phyloP scores from a whole-genome alignment of 2,113 vertebrate species.

The Eurystomus gularis region DNA sequence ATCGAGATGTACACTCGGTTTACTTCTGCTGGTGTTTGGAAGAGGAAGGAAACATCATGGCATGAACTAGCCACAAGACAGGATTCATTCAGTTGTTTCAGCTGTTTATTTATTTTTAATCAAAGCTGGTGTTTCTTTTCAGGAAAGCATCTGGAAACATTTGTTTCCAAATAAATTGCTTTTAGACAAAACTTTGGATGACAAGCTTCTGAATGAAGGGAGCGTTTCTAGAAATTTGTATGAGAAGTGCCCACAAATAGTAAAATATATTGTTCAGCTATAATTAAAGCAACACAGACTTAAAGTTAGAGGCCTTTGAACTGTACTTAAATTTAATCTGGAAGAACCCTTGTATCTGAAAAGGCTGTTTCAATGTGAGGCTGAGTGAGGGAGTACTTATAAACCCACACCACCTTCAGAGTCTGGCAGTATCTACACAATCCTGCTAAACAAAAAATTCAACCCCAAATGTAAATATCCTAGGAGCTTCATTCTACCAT shows the following conservation, averaged over 20 bases:
- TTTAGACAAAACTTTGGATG: not conserved
- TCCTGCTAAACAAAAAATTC: not conserved
- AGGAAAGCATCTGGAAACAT: conserved; percentile 9
- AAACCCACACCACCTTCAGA: not conserved
- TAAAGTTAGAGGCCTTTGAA: not conserved
- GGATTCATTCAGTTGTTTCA: not conserved
- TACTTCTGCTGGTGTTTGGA: not conserved
- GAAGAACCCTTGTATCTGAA: not conserved
- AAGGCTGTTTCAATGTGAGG: not conserved
- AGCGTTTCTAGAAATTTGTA: not conserved
- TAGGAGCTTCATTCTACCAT: not conserved
- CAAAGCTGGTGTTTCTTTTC: not conserved
- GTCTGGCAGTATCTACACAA: not conserved
- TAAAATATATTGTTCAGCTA: not conserved
- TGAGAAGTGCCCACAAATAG: not conserved
- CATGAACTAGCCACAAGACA: not conserved
- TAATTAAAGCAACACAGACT: not conserved
- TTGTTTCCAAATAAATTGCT: not conserved
- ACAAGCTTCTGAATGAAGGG: not conserved
- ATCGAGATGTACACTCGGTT: not conserved
- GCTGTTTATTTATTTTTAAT: not conserved
- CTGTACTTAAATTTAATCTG: not conserved
- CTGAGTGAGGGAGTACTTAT: not conserved
- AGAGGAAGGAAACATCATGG: not conserved
- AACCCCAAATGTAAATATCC: not conserved